phyloP scores from a whole-genome alignment of 2,888 invertebrate genomes.

The Adelphocoris suturalis region DNA sequence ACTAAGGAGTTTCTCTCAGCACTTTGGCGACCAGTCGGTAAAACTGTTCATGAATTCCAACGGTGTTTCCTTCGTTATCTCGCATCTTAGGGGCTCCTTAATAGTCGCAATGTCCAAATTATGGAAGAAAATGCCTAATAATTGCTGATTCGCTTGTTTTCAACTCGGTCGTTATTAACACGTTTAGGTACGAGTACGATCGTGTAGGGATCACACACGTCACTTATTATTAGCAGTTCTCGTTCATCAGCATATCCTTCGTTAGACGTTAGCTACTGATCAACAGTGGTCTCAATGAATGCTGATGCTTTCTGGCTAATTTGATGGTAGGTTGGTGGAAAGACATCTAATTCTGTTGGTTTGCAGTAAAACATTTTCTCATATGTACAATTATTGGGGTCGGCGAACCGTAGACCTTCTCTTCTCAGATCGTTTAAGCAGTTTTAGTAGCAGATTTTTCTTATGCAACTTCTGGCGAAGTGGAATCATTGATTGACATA shows the following conservation, averaged over 20 bases:
- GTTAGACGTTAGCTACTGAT: background rate
- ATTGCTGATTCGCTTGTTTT: background rate
- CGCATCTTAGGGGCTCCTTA: slow-evolving; percentile 6
- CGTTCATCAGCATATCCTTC: background rate
- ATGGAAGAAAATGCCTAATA: slow-evolving; percentile 3
- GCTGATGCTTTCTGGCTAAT: background rate
- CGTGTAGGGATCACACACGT: background rate
- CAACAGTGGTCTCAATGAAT: background rate
- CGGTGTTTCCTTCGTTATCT: slow-evolving; percentile 20
- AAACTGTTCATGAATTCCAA: slow-evolving; percentile 56
- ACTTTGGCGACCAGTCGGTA: background rate
- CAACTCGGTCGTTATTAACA: slow-evolving; percentile 31
- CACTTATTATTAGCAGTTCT: background rate
- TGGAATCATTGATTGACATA: no score
- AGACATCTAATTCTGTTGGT: background rate
- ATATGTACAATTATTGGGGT: background rate
- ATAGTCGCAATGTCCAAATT: slow-evolving; percentile 41
- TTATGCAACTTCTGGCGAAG: no score
- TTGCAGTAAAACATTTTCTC: background rate
- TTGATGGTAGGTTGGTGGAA: slow-evolving; percentile 8
- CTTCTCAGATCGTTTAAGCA: no score
- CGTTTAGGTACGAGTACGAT: background rate
- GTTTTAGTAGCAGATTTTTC: no score
- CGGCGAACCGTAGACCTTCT: background rate
- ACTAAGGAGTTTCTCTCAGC: slow-evolving; percentile 27